Evolutionary conservation across 2,888 invertebrate genomes (phyloP).

Genomic region (Athalia rosae): DNA sequence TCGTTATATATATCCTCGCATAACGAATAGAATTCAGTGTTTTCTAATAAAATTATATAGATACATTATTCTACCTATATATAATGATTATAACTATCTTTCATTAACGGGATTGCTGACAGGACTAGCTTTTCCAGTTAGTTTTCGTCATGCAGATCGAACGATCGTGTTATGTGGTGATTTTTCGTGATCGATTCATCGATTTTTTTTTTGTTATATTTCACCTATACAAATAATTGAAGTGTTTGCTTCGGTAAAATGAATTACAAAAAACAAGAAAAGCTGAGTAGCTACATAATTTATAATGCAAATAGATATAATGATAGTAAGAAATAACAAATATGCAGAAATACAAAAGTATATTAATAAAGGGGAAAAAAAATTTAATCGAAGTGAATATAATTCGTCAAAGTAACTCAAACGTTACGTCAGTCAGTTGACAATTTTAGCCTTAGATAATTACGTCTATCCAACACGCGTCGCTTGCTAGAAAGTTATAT

Average conservation of each 20-base stretch:
- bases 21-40: slow-evolving; percentile 51
- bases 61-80: too few species aligned
- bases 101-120: slow-evolving; percentile 59
- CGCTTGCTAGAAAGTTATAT: slow-evolving; percentile 49
- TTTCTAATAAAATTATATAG: slow-evolving; percentile 2
- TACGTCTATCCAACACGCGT: slow-evolving; percentile 47
- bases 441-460: slow-evolving; percentile 45
- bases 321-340: neutral
- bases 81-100: too few species aligned
- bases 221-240: too few species aligned
- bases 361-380: neutral
- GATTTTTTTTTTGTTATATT: slow-evolving; percentile 10
- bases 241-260: slow-evolving; percentile 26
- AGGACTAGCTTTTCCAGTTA: slow-evolving; percentile 65
- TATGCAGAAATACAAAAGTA: too few species aligned
- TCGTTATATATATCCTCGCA: slow-evolving; percentile 54
- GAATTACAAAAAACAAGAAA: too few species aligned
- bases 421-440: slow-evolving; percentile 35
- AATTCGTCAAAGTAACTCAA: slow-evolving; percentile 40
- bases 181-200: slow-evolving; percentile 18
- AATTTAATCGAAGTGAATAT: slow-evolving; percentile 8
- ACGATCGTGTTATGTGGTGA: slow-evolving; percentile 46
- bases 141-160: slow-evolving; percentile 70
- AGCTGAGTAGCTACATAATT: slow-evolving; percentile 20
- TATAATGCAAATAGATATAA: slow-evolving; percentile 14